Percentiles rank a stretch among this genome's conserved stretches.
These are phyloP conservation scores for Poecilia latipinna DNA, from an alignment of 2,113 vertebrate species.

Conservation along the genomic window DNA sequence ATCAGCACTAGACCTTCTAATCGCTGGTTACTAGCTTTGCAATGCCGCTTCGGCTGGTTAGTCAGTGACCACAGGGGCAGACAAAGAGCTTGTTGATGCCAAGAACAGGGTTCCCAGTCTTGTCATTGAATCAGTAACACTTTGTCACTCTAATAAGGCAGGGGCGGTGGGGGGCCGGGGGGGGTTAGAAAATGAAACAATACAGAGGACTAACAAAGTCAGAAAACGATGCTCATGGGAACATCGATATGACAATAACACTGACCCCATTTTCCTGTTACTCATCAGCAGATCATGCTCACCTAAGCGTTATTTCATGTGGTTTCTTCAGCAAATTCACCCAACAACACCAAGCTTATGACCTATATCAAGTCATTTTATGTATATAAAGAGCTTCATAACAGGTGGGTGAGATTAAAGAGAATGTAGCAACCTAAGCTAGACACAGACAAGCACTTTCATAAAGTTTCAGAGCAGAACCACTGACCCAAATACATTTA, in stretches of 20 bases:
- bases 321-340: slow-evolving; percentile 18
- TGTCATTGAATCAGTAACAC: slow-evolving; percentile 77
- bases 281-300: slow-evolving; percentile 53
- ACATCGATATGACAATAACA: slow-evolving; percentile 68
- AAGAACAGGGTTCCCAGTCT: slow-evolving; percentile 66
- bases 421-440: slow-evolving; percentile 31
- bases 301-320: slow-evolving; percentile 15
- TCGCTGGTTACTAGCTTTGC: slow-evolving; percentile 56
- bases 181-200: slow-evolving; percentile 29
- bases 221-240: slow-evolving; percentile 55
- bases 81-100: slow-evolving; percentile 74
- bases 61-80: slow-evolving; percentile 64
- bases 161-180: slow-evolving; percentile 1
- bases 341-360: neutral
- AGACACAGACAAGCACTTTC: slow-evolving; percentile 51
- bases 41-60: slow-evolving; percentile 58
- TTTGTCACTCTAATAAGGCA: slow-evolving; percentile 60
- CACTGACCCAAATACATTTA: slow-evolving; percentile 80
- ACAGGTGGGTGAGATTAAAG: slow-evolving; percentile 49
- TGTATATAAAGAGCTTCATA: slow-evolving; percentile 3
- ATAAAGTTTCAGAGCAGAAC: slow-evolving; percentile 63
- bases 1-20: slow-evolving; percentile 34
- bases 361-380: slow-evolving; percentile 18
- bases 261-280: slow-evolving; percentile 68
- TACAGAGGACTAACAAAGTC: slow-evolving; percentile 50